Evolutionary conservation across 1,140 invertebrate species (phyloP).

Genomic region (Cydia amplana): DNA sequence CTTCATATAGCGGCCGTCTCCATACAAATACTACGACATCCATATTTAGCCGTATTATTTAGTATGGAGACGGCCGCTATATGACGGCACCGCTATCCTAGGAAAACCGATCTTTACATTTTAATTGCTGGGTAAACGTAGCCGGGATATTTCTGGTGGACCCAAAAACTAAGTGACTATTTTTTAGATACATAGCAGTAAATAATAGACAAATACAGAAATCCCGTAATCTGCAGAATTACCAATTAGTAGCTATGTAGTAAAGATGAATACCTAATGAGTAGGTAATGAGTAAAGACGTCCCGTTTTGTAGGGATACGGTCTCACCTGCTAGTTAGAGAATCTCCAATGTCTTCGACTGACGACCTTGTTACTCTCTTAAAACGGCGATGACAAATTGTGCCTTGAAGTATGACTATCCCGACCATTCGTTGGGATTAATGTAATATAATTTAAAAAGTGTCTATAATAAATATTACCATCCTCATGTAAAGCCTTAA

Average conservation of each 20-base stretch:
- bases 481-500: conserved; percentile 16
- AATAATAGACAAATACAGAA: too few relatives aligned
- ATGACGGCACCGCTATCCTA: too few relatives aligned
- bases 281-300: neutral
- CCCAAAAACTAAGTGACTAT: neutral
- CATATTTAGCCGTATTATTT: too few relatives aligned
- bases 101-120: too few relatives aligned
- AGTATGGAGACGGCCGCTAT: too few relatives aligned
- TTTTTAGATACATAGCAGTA: neutral
- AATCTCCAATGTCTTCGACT: neutral
- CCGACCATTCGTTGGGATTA: conserved; percentile 13
- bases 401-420: conserved; percentile 24
- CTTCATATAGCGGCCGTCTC: too few relatives aligned
- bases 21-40: too few relatives aligned
- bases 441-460: conserved; percentile 18
- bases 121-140: too few relatives aligned
- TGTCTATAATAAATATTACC: conserved; percentile 20
- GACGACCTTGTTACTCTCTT: neutral
- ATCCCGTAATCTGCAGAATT: too few relatives aligned
- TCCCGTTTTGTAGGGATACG: neutral
- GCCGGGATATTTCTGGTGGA: too few relatives aligned
- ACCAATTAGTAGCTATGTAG: too few relatives aligned
- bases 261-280: neutral
- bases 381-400: conserved; percentile 25
- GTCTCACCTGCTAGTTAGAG: neutral